Conservation (phyloP, 92 coral and sea anemone genomes). For the Epizoanthus scotinus region DNA sequence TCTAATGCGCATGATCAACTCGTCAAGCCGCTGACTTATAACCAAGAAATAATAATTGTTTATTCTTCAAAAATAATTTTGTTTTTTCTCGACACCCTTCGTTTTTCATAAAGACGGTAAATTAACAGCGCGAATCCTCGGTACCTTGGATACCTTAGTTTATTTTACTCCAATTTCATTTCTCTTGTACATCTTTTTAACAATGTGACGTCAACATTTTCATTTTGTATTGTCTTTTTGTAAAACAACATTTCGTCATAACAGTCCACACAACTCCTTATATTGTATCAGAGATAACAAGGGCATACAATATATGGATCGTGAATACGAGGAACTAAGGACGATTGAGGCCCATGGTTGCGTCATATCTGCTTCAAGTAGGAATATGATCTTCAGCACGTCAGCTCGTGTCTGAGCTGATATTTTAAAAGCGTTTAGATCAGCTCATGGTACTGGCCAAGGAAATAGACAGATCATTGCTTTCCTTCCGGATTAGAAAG, state of each 20-base stretch:
- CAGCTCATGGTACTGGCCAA: no score
- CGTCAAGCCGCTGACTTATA: slow-evolving; percentile 46
- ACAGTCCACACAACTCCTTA: not conserved
- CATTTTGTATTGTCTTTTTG: no score
- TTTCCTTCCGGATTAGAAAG: no score
- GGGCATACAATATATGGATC: not conserved
- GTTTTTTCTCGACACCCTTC: not conserved
- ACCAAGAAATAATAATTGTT: not conserved
- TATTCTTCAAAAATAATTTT: not conserved
- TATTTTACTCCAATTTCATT: no score
- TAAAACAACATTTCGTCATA: not conserved
- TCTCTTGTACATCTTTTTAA: no score
- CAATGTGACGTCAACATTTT: no score
- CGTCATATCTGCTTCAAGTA: slow-evolving; percentile 17
- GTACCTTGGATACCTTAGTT: no score
- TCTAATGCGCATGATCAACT: slow-evolving; percentile 55
- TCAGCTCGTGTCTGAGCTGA: not conserved
- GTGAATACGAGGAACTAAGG: not conserved
- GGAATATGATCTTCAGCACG: not conserved
- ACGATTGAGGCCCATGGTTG: not conserved
- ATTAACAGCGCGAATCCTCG: no score
- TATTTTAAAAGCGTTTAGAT: no score
- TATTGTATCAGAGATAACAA: not conserved
- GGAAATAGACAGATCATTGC: no score
- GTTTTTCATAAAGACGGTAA: no score